These are phyloP conservation scores for Nemotelus pantherinus DNA, from an alignment of 2,888 invertebrate species.

Conservation along the genomic window DNA sequence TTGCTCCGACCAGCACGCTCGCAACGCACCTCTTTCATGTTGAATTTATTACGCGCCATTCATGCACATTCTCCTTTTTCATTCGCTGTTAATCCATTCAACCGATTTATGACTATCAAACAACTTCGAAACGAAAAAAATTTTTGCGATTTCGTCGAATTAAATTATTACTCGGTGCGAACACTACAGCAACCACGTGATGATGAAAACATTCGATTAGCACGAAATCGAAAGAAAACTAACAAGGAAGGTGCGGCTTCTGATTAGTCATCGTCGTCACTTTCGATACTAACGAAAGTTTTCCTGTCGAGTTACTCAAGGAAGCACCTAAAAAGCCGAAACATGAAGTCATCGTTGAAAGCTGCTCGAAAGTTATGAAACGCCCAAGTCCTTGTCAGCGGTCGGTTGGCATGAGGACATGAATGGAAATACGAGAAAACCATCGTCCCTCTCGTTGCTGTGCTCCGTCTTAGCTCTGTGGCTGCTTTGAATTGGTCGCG, in stretches of 20 bases:
- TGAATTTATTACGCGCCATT: slow-evolving; percentile 2
- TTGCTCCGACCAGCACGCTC: background rate
- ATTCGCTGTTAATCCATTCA: background rate
- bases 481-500: too few relatives aligned
- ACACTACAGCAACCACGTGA: background rate
- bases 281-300: background rate
- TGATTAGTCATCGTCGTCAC: background rate
- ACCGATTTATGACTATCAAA: slow-evolving; percentile 10
- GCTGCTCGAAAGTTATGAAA: background rate
- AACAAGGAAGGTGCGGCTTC: slow-evolving; percentile 14
- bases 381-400: slow-evolving; percentile 4
- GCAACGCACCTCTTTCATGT: slow-evolving; percentile 1
- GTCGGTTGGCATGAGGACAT: too few relatives aligned
- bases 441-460: too few relatives aligned
- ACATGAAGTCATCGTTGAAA: background rate
- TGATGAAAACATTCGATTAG: background rate
- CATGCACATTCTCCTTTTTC: background rate
- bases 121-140: background rate
- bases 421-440: too few relatives aligned
- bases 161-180: slow-evolving; percentile 5
- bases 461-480: too few relatives aligned
- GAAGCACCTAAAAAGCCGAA: background rate
- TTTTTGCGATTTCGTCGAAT: background rate
- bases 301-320: background rate
- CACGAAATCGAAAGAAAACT: slow-evolving; percentile 11